Evolutionary conservation across 2,797 vertebrate genomes (phyloP), one percentile per base, ranked within the genome.

Genomic region (Coilia nasus): DNA sequence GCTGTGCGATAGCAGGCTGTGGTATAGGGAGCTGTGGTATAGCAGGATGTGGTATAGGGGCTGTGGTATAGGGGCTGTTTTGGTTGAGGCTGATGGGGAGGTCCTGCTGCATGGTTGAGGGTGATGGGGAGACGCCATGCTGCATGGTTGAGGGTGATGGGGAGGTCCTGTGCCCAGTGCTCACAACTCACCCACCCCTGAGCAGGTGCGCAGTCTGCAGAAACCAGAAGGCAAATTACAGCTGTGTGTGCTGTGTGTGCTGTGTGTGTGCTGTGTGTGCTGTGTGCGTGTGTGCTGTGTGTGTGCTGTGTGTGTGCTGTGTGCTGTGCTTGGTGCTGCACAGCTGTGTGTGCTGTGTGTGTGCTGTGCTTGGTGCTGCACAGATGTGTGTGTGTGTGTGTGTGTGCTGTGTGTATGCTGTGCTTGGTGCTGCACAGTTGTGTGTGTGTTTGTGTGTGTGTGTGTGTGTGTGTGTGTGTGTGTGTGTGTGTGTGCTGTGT

Each of bases 301-400:
- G 64, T 71, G 64, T 71, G 35, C 5, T 41, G 35, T 41, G 35
- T 41, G 35, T 41, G 35, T n/a, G n/a, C n/a, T n/a, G n/a, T n/a
- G n/a, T n/a, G n/a, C n/a, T n/a, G n/a, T n/a, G n/a, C n/a, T n/a
- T n/a, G n/a, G n/a, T n/a, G n/a, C n/a, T n/a, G n/a, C n/a, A 35
- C 64, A 71, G 64, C 64, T 71, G 64, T 71, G 64, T 71, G 64
- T 71, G 35, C 5, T 41, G 35, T 41, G 35, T 41, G 35, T 41
- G 35, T n/a, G n/a, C n/a, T n/a, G n/a, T n/a, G n/a, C n/a, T n/a
- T n/a, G n/a, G n/a, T n/a, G n/a, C n/a, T n/a, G n/a, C n/a, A 35
- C 64, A 71, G 64, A 25, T 71, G 64, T 71, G 64, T 71, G 64
- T 71, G 35, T 41, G 35, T 41, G 35, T 41, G 35, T 71, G 64